These are phyloP conservation scores for Sminthopsis crassicaudata DNA, from an alignment of 2,113 vertebrate species.

Conservation along the genomic window DNA sequence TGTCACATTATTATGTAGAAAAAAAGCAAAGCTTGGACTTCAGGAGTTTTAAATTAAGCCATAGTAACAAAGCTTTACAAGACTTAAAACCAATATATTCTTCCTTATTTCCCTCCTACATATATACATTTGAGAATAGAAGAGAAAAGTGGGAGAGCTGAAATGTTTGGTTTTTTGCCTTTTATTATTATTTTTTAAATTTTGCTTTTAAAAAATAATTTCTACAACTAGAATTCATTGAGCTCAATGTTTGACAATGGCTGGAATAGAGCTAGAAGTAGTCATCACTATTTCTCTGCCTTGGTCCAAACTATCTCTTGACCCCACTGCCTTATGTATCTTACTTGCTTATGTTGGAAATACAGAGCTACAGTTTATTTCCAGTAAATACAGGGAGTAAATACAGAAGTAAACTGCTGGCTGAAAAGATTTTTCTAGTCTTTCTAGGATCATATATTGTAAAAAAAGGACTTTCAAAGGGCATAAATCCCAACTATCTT, in stretches of 20 bases:
- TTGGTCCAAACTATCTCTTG: background rate
- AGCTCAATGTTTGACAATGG: background rate
- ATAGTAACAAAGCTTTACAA: background rate
- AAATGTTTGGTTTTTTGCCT: background rate
- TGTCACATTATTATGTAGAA: constrained; percentile 75
- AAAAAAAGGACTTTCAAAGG: background rate
- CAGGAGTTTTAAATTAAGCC: constrained; percentile 7
- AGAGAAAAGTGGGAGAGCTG: background rate
- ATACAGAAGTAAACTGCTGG: background rate
- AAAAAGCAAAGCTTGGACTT: constrained; percentile 68
- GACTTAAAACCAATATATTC: background rate
- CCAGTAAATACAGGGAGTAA: background rate
- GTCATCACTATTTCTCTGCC: background rate
- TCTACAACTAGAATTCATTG: background rate
- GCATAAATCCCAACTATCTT: background rate
- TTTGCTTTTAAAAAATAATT: background rate
- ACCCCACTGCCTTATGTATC: background rate
- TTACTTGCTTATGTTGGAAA: background rate
- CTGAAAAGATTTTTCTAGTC: background rate
- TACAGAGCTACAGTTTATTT: background rate
- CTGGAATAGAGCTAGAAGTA: background rate
- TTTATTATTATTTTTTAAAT: background rate
- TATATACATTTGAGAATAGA: constrained; percentile 8
- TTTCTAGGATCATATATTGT: background rate
- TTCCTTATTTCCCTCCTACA: background rate